Conservation (phyloP, 2,797 vertebrate species). For the Pristis pectinata region DNA sequence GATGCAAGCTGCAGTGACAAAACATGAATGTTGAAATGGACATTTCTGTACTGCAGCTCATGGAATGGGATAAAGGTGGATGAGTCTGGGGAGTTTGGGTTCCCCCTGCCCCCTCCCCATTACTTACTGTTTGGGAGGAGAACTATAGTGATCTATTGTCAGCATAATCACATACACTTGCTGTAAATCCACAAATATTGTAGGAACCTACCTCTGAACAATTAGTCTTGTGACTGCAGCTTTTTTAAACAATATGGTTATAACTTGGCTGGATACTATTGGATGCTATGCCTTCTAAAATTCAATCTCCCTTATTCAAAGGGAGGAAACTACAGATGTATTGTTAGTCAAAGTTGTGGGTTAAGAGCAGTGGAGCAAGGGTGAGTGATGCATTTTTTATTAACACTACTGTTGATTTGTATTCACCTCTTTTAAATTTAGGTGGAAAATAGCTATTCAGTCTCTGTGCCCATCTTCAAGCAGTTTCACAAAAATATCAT, state of each 20-base stretch:
- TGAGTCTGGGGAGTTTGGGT: no score
- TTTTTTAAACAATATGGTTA: background rate
- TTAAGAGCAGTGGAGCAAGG: background rate
- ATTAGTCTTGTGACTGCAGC: background rate
- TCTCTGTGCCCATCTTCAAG: conserved; percentile 97
- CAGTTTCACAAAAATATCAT: conserved; percentile 99
- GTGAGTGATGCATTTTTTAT: no score
- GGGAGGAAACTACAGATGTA: background rate
- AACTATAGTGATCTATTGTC: background rate
- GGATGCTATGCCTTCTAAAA: background rate
- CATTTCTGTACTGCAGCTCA: background rate
- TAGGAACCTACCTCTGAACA: background rate
- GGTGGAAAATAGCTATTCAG: conserved; percentile 92
- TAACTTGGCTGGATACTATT: background rate
- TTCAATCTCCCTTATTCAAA: background rate
- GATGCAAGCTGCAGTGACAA: background rate
- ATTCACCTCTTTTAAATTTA: conserved; percentile 41
- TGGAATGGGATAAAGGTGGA: background rate
- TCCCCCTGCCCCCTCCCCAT: no score
- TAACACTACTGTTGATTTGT: background rate
- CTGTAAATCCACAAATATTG: background rate
- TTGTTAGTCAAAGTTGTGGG: background rate
- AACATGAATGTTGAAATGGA: background rate
- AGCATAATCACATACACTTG: background rate
- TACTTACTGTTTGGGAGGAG: background rate